Evolutionary conservation across 1,140 invertebrate genomes (phyloP).

Genomic region (Drosophila sulfurigaster): DNA sequence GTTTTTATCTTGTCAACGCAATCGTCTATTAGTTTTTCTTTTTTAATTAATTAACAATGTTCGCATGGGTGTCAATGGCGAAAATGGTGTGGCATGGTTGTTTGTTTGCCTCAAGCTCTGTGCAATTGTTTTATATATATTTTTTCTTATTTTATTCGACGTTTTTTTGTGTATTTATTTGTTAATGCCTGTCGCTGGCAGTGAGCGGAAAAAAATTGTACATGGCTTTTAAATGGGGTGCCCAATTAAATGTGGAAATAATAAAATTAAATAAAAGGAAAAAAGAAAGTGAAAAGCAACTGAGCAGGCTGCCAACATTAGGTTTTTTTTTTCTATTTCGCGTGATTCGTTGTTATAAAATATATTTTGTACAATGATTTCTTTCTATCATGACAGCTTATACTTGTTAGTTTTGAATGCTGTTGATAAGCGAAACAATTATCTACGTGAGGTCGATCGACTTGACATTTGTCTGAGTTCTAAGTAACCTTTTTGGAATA

Average conservation of each 20-base stretch:
- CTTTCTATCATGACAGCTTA: neutral
- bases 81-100: conserved; percentile 48
- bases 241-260: conserved; percentile 41
- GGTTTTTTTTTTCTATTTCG: neutral
- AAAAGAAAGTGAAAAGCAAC: conserved; percentile 23
- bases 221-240: conserved; percentile 16
- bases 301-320: neutral
- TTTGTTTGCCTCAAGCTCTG: neutral
- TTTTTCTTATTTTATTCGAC: conserved; percentile 9
- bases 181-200: conserved; percentile 5
- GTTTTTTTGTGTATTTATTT: conserved; percentile 2
- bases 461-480: conserved; percentile 11
- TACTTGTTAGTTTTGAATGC: neutral
- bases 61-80: conserved; percentile 78
- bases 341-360: neutral
- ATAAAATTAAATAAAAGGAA: conserved; percentile 20
- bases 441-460: conserved; percentile 2
- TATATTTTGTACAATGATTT: neutral
- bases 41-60: conserved; percentile 77
- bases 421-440: too few species aligned
- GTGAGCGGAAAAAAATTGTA: conserved; percentile 20
- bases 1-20: conserved; percentile 79
- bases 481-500: neutral
- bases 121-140: conserved; percentile 30
- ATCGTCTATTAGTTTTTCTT: conserved; percentile 75